A percentile compares a stretch with the other conserved stretches of the same genome.
phyloP scores from a whole-genome alignment of 2,113 vertebrate genomes.

The Tenrec ecaudatus region DNA sequence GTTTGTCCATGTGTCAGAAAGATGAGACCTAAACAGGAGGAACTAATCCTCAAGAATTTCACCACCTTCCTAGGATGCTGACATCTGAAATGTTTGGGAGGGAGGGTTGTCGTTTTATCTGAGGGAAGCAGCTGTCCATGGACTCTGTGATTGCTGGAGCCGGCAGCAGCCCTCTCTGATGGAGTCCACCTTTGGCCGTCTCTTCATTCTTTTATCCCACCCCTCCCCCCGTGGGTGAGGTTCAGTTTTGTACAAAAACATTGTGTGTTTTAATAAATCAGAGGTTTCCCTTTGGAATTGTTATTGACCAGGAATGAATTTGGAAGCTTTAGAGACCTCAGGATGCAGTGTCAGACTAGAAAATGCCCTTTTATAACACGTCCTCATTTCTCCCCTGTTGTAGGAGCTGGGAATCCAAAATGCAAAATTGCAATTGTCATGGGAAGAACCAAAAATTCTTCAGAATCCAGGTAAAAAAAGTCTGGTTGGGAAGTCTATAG shows the following conservation, averaged over 20 bases:
- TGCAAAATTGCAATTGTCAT: slow-evolving; percentile 95
- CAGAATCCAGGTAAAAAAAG: slow-evolving; percentile 88
- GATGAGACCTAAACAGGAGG: neutral
- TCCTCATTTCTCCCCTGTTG: slow-evolving; percentile 65
- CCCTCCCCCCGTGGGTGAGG: neutral
- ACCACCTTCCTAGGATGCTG: neutral
- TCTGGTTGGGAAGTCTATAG: neutral
- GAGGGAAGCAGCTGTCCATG: neutral
- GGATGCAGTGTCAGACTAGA: slow-evolving; percentile 35
- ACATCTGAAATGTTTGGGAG: neutral
- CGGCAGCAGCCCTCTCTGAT: neutral
- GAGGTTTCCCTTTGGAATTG: neutral
- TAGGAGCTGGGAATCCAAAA: slow-evolving; percentile 93
- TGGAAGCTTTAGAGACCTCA: neutral
- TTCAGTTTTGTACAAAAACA: neutral
- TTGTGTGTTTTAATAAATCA: neutral
- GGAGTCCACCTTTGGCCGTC: neutral
- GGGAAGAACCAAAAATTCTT: slow-evolving; percentile 88
- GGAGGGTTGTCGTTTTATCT: too few relatives aligned
- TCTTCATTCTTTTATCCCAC: too few relatives aligned
- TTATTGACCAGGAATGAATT: slow-evolving; percentile 36
- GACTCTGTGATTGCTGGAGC: neutral
- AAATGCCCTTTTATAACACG: slow-evolving; percentile 12
- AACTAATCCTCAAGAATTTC: neutral
- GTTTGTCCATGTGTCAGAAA: neutral